A percentile compares a stretch with the other conserved stretches of the same genome.
These are phyloP conservation scores for Incurvaria masculella DNA, from an alignment of 2,888 invertebrate species.

Conservation along the genomic window DNA sequence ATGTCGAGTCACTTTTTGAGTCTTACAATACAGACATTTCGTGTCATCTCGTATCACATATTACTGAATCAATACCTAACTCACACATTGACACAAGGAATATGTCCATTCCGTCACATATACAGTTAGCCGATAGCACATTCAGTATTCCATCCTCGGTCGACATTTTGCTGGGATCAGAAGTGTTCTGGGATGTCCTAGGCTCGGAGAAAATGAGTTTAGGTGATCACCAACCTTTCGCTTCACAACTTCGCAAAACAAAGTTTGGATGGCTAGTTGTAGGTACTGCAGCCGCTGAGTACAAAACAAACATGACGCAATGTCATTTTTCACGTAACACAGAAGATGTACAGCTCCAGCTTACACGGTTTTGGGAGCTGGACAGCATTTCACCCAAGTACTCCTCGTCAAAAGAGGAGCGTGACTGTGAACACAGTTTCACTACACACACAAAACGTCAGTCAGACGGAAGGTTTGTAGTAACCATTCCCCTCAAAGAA, in stretches of 20 bases:
- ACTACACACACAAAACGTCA: neutral
- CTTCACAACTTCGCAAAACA: neutral
- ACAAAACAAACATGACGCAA: too few species aligned
- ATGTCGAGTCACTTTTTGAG: neutral
- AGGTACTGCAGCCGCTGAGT: neutral
- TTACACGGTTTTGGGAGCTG: neutral
- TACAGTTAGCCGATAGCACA: neutral
- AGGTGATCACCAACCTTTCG: neutral
- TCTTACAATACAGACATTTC: neutral
- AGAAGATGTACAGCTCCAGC: neutral
- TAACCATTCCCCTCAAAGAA: constrained; percentile 3
- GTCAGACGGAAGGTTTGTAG: constrained; percentile 1
- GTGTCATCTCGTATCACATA: neutral
- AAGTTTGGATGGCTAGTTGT: neutral
- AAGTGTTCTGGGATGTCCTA: neutral
- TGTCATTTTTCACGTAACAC: neutral
- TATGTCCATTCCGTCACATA: neutral
- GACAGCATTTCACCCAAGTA: neutral
- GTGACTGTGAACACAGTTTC: neutral
- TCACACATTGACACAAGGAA: neutral
- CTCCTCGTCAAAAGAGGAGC: neutral
- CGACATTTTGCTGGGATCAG: neutral
- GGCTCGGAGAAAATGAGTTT: neutral
- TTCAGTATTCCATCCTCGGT: neutral
- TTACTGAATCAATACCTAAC: neutral